Conservation (phyloP, 2,113 vertebrate genomes). For the Chaenogobius annularis region DNA sequence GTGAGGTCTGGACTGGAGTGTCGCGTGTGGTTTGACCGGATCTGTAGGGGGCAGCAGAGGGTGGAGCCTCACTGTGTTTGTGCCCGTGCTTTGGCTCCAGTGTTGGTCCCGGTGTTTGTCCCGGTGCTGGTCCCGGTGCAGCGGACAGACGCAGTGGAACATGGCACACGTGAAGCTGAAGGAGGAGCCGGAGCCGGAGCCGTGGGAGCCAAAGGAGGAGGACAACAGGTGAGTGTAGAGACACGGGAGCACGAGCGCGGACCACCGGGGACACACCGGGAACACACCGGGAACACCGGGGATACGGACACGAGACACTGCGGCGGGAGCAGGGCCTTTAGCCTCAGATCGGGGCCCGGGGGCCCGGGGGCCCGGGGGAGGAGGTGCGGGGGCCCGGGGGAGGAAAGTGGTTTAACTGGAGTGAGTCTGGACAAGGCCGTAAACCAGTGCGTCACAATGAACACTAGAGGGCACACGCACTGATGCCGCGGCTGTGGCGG, state of each 20-base stretch:
- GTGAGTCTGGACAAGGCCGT: not conserved
- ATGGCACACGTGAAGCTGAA: not conserved
- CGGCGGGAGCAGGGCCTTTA: too few relatives aligned
- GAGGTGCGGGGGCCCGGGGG: too few relatives aligned
- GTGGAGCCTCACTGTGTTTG: too few relatives aligned
- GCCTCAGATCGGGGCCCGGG: too few relatives aligned
- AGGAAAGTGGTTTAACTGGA: not conserved
- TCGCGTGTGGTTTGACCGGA: too few relatives aligned
- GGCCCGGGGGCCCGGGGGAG: too few relatives aligned
- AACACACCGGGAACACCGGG: too few relatives aligned
- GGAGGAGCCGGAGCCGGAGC: not conserved
- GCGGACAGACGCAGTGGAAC: not conserved
- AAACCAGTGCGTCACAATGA: not conserved
- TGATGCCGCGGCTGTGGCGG: not conserved
- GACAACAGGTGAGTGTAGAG: slow-evolving; percentile 1
- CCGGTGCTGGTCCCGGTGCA: not conserved
- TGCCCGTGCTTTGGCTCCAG: too few relatives aligned
- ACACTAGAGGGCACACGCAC: not conserved
- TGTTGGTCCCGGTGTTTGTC: not conserved
- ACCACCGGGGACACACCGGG: too few relatives aligned
- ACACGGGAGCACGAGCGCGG: not conserved
- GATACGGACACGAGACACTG: not conserved
- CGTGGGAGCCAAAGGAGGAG: not conserved
- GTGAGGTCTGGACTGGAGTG: too few relatives aligned
- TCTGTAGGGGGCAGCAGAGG: too few relatives aligned